These are phyloP conservation scores for Eurosta solidaginis DNA, from an alignment of 1,140 invertebrate genomes.

Conservation along the genomic window DNA sequence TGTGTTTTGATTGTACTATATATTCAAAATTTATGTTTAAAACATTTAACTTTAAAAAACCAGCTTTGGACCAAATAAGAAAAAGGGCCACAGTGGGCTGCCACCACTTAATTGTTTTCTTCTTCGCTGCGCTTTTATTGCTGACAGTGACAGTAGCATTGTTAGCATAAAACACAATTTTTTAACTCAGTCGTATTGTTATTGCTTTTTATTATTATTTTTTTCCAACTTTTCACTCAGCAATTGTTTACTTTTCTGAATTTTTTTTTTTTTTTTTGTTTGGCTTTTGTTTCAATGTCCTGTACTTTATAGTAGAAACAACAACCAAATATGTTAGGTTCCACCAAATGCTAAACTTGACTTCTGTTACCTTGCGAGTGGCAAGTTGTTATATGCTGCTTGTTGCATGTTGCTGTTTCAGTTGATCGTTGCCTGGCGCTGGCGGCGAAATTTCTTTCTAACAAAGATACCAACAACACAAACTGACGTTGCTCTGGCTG, in stretches of 20 bases:
- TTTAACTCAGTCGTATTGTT: background rate
- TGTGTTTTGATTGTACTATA: too few species aligned
- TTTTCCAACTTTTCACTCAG: background rate
- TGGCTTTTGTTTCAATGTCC: background rate
- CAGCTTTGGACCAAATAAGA: too few species aligned
- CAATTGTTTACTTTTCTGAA: background rate
- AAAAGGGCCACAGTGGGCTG: too few species aligned
- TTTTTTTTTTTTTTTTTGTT: background rate
- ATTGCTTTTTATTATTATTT: background rate
- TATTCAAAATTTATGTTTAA: too few species aligned
- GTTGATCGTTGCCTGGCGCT: background rate
- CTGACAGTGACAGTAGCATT: background rate
- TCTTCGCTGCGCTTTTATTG: background rate
- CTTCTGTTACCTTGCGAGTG: background rate
- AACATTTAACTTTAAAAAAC: too few species aligned
- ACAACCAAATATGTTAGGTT: background rate
- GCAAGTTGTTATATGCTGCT: background rate
- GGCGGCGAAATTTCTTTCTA: background rate
- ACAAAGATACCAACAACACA: background rate
- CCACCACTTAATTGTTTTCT: background rate
- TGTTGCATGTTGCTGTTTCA: background rate
- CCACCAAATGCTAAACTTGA: background rate
- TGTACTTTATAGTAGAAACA: background rate
- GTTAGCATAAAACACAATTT: background rate
- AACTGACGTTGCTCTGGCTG: background rate